phyloP scores from a whole-genome alignment of 2,888 invertebrate genomes.

The Chesias legatella region DNA sequence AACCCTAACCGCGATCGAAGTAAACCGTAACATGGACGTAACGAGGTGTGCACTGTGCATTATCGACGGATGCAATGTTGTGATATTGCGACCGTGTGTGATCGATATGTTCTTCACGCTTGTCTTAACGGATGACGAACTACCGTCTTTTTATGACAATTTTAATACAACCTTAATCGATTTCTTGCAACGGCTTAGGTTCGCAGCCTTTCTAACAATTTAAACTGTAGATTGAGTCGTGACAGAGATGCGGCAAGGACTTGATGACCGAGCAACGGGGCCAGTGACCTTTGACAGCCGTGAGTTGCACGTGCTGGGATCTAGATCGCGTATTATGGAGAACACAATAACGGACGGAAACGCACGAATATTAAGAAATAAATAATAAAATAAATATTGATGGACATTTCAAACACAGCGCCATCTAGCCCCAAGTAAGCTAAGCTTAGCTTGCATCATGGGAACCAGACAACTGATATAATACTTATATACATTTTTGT shows the following conservation, averaged over 20 bases:
- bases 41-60: conserved; percentile 51
- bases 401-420: too few species aligned
- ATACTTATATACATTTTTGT: too few species aligned
- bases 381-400: too few species aligned
- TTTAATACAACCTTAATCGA: conserved; percentile 51
- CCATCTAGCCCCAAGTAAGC: too few species aligned
- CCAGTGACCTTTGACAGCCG: conserved; percentile 63
- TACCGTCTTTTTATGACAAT: conserved; percentile 37
- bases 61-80: conserved; percentile 47
- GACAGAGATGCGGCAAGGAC: conserved; percentile 57
- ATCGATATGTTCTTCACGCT: conserved; percentile 33
- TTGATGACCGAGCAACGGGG: conserved; percentile 63
- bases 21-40: conserved; percentile 37
- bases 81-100: conserved; percentile 32
- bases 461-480: too few species aligned
- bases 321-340: conserved; percentile 39
- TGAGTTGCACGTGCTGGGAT: conserved; percentile 53
- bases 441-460: too few species aligned
- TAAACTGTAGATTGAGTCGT: conserved; percentile 72
- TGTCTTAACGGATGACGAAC: conserved; percentile 44
- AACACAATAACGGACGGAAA: too few species aligned
- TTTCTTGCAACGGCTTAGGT: conserved; percentile 37
- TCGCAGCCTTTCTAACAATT: conserved; percentile 51
- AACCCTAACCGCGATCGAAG: conserved; percentile 27
- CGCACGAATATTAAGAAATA: too few species aligned